Evolutionary conservation across 2,797 vertebrate genomes (phyloP).

Genomic region (Acanthis flammea): DNA sequence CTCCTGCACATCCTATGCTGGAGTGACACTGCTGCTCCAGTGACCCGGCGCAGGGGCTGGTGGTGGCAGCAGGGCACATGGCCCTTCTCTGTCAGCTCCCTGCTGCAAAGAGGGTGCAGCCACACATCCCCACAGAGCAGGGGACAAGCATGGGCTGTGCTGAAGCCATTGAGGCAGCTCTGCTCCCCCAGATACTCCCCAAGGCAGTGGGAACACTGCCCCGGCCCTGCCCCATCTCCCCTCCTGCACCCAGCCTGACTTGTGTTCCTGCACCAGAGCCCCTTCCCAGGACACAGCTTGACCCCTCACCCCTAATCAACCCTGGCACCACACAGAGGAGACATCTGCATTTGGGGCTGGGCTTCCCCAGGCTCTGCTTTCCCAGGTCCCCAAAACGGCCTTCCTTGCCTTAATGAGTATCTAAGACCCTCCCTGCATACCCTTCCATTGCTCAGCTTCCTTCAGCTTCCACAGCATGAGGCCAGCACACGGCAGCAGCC

Average conservation of each 20-base stretch:
- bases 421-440: not conserved
- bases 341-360: fast-evolving
- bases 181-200: not conserved
- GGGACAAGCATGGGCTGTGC: not conserved
- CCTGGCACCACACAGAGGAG: not conserved
- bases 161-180: not conserved
- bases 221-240: not conserved
- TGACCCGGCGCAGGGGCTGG: fast-evolving
- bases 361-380: not conserved
- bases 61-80: fast-evolving
- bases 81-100: not conserved
- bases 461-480: fast-evolving
- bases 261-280: not conserved
- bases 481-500: not conserved
- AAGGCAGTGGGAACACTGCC: not conserved
- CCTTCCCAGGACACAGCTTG: fast-evolving
- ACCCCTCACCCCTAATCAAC: not conserved
- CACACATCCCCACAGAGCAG: fast-evolving
- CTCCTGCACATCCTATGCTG: not conserved
- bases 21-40: not conserved
- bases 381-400: not conserved
- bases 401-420: not conserved
- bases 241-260: not conserved
- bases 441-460: not conserved
- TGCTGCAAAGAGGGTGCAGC: not conserved